A percentile compares a stretch with the other conserved stretches of the same genome.
phyloP scores from a whole-genome alignment of 1,140 invertebrate genomes.

The Globodera ellingtonae region DNA sequence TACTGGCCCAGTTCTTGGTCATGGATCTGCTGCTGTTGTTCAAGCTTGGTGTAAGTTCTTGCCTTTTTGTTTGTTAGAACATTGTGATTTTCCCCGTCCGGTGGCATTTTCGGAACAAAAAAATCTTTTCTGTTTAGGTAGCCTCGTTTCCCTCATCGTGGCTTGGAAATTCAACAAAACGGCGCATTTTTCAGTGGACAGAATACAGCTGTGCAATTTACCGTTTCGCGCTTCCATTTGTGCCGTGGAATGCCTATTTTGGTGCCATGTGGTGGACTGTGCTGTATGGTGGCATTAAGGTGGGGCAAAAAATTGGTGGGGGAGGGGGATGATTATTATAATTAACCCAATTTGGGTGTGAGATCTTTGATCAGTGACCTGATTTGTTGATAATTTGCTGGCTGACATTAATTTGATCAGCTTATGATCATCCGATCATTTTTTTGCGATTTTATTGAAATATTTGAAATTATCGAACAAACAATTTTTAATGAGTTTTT shows the following conservation, averaged over 20 bases:
- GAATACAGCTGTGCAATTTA: constrained; percentile 38
- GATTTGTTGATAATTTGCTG: too few species aligned
- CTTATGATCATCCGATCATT: too few species aligned
- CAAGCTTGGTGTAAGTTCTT: constrained; percentile 26
- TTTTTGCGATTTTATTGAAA: too few species aligned
- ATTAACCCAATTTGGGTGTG: too few species aligned
- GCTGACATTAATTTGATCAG: too few species aligned
- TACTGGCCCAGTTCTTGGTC: constrained; percentile 36
- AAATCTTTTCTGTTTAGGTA: neutral
- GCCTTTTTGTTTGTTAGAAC: too few species aligned
- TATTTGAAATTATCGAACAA: too few species aligned
- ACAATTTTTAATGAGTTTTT: too few species aligned
- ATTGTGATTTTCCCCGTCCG: too few species aligned
- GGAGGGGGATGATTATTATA: too few species aligned
- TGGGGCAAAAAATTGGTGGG: constrained; percentile 8
- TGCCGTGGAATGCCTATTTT: constrained; percentile 40
- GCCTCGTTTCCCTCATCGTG: neutral
- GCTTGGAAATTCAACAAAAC: constrained; percentile 15
- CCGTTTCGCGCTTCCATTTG: constrained; percentile 32
- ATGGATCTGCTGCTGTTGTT: constrained; percentile 33
- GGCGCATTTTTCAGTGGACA: constrained; percentile 40
- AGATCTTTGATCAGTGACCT: too few species aligned
- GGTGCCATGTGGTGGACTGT: constrained; percentile 28
- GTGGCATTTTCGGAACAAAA: neutral
- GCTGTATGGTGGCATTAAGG: constrained; percentile 35